Percentiles rank a stretch among this genome's conserved stretches.
Conservation (phyloP, 2,797 vertebrate genomes). For the Takifugu ocellatus region DNA sequence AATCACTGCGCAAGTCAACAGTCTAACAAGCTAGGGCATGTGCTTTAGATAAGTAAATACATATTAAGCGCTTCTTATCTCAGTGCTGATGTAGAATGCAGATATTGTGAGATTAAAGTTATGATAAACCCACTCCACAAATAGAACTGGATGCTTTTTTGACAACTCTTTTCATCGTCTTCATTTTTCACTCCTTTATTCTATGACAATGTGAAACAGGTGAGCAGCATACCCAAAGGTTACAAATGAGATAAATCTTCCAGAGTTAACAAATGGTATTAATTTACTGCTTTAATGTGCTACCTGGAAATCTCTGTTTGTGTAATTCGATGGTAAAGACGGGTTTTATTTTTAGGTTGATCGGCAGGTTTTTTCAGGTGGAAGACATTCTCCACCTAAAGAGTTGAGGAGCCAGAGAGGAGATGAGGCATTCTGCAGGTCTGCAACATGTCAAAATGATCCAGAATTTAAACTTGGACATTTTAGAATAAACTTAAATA, state of each 20-base stretch:
- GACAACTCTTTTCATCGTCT: slow-evolving; percentile 25
- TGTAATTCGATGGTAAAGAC: slow-evolving; percentile 33
- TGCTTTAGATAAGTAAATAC: slow-evolving; percentile 12
- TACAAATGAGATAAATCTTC: slow-evolving; percentile 37
- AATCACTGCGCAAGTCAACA: slow-evolving; percentile 11
- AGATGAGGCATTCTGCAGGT: slow-evolving; percentile 28
- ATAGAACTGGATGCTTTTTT: not conserved
- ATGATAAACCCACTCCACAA: too few species aligned
- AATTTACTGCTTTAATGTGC: slow-evolving; percentile 39
- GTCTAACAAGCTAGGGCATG: slow-evolving; percentile 9
- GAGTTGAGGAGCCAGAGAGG: slow-evolving; percentile 35
- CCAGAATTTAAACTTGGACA: slow-evolving; percentile 43
- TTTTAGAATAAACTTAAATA: slow-evolving; percentile 4
- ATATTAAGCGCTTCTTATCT: slow-evolving; percentile 1
- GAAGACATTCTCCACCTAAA: slow-evolving; percentile 37
- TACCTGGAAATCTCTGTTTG: slow-evolving; percentile 31
- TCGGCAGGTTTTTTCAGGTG: slow-evolving; percentile 35
- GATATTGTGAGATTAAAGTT: too few species aligned
- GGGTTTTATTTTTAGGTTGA: slow-evolving; percentile 42
- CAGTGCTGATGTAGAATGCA: too few species aligned
- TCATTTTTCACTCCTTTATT: slow-evolving; percentile 39
- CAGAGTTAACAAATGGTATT: slow-evolving; percentile 48
- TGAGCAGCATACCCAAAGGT: slow-evolving; percentile 44
- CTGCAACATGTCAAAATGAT: slow-evolving; percentile 34
- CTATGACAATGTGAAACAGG: slow-evolving; percentile 64